These are phyloP conservation scores for Vanessa cardui DNA, from an alignment of 2,888 invertebrate genomes.

Conservation along the genomic window DNA sequence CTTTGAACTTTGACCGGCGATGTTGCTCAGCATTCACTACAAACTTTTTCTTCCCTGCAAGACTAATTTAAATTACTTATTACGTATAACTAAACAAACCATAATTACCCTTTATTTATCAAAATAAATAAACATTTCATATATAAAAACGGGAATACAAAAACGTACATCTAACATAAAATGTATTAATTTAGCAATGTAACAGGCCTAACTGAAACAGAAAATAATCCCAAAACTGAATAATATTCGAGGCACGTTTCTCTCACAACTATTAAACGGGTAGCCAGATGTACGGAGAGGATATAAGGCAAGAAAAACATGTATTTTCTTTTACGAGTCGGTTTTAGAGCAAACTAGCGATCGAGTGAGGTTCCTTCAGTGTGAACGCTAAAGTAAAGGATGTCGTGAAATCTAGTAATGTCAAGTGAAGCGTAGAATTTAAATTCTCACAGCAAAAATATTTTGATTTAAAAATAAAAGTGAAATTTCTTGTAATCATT, in stretches of 20 bases:
- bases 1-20: constrained; percentile 57
- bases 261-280: constrained; percentile 38
- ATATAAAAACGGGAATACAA: constrained; percentile 12
- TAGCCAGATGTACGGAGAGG: constrained; percentile 26
- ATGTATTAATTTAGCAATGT: constrained; percentile 18
- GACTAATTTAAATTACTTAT: constrained; percentile 1
- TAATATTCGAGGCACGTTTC: constrained; percentile 50
- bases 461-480: too few species aligned
- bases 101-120: not conserved
- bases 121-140: not conserved
- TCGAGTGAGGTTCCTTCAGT: constrained; percentile 15
- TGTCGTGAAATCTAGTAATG: constrained; percentile 4
- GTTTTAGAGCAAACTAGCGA: constrained; percentile 29
- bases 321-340: constrained; percentile 32
- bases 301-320: constrained; percentile 29
- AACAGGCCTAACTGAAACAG: constrained; percentile 14
- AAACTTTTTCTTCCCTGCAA: not conserved
- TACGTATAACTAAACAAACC: not conserved
- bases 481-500: too few species aligned
- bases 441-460: too few species aligned
- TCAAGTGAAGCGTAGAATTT: too few species aligned
- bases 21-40: constrained; percentile 37
- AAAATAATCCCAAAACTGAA: constrained; percentile 49
- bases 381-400: constrained; percentile 24
- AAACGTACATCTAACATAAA: constrained; percentile 7